Conservation (phyloP, 2,113 vertebrate genomes). For the Thermophis baileyi region DNA sequence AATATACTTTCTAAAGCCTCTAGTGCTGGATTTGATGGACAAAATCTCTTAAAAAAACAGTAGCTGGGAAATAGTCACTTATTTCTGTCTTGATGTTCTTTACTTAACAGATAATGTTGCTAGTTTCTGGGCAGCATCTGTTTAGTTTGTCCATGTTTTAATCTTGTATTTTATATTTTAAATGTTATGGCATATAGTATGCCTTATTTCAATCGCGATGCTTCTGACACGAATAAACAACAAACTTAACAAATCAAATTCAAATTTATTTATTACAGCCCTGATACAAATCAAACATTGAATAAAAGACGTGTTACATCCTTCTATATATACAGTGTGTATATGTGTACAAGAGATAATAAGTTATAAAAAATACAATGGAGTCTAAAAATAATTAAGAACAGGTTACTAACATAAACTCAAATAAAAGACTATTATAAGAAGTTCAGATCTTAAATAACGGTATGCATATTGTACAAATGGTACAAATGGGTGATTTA, state of each 20-base stretch:
- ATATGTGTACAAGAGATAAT: background rate
- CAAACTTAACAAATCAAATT: background rate
- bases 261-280: background rate
- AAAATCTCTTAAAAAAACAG: background rate
- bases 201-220: background rate
- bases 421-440: background rate
- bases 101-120: background rate
- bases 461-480: background rate
- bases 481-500: background rate
- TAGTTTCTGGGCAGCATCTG: background rate
- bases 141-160: background rate
- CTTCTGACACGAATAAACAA: background rate
- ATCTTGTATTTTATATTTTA: background rate
- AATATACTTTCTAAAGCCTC: background rate
- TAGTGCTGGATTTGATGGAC: background rate
- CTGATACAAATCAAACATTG: background rate
- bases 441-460: background rate
- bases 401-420: background rate
- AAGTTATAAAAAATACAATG: background rate
- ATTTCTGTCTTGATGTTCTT: background rate
- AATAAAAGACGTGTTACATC: background rate
- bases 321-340: background rate
- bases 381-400: background rate
- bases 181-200: background rate
- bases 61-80: background rate